Percentiles rank a stretch among this genome's conserved stretches.
Evolutionary conservation across 2,113 vertebrate genomes (phyloP).

Genomic region (Gobiocypris rarus): DNA sequence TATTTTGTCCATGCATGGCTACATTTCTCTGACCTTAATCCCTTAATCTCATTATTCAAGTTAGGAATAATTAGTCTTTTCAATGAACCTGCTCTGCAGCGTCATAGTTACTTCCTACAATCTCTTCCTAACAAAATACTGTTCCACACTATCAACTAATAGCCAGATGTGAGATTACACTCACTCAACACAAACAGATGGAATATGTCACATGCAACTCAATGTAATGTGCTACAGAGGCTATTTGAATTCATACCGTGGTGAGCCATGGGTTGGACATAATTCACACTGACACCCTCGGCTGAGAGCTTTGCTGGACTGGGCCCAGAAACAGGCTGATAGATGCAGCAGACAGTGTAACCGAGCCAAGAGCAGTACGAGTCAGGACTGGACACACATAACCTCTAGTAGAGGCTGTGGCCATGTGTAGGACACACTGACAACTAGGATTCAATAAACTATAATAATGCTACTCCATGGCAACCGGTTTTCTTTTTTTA

Average conservation of each 20-base stretch:
- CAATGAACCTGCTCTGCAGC: neutral
- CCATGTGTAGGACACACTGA: neutral
- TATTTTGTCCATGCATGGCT: neutral
- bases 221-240: constrained; percentile 55
- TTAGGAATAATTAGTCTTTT: neutral
- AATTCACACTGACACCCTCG: constrained; percentile 55
- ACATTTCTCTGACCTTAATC: neutral
- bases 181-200: constrained; percentile 52
- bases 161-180: constrained; percentile 20
- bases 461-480: neutral
- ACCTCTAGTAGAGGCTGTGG: neutral
- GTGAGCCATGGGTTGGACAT: constrained; percentile 52
- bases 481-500: neutral
- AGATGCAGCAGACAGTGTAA: constrained; percentile 36
- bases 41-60: neutral
- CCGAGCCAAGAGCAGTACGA: constrained; percentile 35
- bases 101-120: neutral
- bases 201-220: constrained; percentile 39
- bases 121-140: neutral
- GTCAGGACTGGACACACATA: constrained; percentile 39
- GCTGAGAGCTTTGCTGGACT: constrained; percentile 42
- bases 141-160: neutral
- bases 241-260: constrained; percentile 50
- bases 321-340: constrained; percentile 38
- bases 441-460: neutral